Percentiles rank a stretch among this genome's conserved stretches.
Conservation (phyloP, 2,113 vertebrate species). For the Enhydra lutris region DNA sequence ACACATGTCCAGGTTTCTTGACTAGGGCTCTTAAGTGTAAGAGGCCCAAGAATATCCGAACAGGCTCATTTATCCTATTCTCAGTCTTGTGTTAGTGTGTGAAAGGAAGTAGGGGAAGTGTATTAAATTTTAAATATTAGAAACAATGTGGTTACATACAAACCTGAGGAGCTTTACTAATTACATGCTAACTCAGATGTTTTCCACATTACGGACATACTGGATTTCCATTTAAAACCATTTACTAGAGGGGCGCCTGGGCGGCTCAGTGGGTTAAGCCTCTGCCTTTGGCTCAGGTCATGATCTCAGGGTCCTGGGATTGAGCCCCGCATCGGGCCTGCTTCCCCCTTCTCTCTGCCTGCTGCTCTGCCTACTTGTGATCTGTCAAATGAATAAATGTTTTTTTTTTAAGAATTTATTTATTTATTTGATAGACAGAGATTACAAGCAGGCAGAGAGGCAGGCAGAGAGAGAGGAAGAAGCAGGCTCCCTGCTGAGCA, state of each 20-base stretch:
- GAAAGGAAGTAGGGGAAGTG: background rate
- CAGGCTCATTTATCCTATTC: background rate
- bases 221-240: conserved; percentile 10
- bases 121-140: background rate
- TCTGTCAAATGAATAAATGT: too few species aligned
- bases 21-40: background rate
- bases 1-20: background rate
- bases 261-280: too few species aligned
- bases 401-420: too few species aligned
- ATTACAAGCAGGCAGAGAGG: too few species aligned
- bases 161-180: background rate
- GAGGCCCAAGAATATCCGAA: background rate
- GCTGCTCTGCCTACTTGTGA: too few species aligned
- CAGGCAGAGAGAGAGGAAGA: too few species aligned
- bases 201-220: background rate
- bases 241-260: background rate
- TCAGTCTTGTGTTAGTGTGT: background rate
- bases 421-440: too few species aligned
- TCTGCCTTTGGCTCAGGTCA: too few species aligned
- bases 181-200: background rate
- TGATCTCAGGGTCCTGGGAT: too few species aligned
- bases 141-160: background rate
- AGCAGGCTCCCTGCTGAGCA: too few species aligned
- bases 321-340: too few species aligned
- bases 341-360: too few species aligned